Conservation (phyloP, 1,140 invertebrate genomes). For the Psilanteris sp. region DNA sequence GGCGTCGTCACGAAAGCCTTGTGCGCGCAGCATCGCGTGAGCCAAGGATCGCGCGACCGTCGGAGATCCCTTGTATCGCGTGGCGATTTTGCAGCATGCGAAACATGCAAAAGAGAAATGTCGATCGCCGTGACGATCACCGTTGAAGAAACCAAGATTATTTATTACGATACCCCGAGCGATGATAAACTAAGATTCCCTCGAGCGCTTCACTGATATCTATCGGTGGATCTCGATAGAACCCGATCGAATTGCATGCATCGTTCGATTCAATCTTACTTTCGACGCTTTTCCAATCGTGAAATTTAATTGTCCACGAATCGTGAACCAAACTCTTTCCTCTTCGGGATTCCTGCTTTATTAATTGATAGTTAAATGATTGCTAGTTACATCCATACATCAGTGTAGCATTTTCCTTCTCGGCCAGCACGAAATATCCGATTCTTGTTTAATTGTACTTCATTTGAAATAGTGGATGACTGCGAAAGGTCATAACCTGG, state of each 20-base stretch:
- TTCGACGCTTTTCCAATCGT: constrained; percentile 28
- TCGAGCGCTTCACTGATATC: constrained; percentile 3
- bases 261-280: constrained; percentile 8
- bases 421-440: background rate
- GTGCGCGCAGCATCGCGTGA: constrained; percentile 36
- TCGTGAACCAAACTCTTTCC: constrained; percentile 1
- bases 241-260: constrained; percentile 3
- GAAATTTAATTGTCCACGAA: constrained; percentile 38
- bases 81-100: constrained; percentile 22
- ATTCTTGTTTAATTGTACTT: no score
- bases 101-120: constrained; percentile 50
- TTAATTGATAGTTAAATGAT: constrained; percentile 17
- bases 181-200: constrained; percentile 24
- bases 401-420: background rate
- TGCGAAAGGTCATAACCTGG: no score
- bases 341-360: background rate
- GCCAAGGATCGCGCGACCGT: constrained; percentile 22
- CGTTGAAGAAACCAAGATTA: constrained; percentile 30
- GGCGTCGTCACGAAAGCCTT: constrained; percentile 29
- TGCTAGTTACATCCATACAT: background rate
- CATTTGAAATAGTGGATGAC: no score
- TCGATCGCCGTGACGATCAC: constrained; percentile 46
- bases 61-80: constrained; percentile 21
- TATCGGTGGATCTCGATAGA: constrained; percentile 1
- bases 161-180: constrained; percentile 21